Percentiles rank a stretch among this genome's conserved stretches.
Conservation (phyloP, 2,888 invertebrate genomes). For the Tyria jacobaeae region DNA sequence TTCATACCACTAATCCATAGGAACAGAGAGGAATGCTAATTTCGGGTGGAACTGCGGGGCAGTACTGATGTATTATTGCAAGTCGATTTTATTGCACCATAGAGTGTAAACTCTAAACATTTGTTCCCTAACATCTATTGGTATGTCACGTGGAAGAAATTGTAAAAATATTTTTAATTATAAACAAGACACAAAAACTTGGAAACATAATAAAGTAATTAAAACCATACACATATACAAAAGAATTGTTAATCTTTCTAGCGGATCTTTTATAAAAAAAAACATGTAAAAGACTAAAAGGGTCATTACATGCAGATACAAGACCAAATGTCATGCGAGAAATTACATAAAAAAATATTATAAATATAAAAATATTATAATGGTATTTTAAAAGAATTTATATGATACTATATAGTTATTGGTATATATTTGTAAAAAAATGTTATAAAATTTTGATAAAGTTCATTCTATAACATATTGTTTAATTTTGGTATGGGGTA, state of each 20-base stretch:
- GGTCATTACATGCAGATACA: neutral
- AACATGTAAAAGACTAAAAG: no score
- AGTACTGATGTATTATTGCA: neutral
- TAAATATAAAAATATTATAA: neutral
- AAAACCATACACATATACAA: constrained; percentile 6
- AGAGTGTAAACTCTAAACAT: constrained; percentile 9
- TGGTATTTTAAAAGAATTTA: neutral
- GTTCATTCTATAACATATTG: no score
- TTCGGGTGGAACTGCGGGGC: neutral
- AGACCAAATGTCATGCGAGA: constrained; percentile 31
- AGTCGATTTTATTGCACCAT: neutral
- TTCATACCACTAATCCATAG: neutral
- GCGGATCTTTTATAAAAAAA: constrained; percentile 25
- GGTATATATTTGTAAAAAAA: no score
- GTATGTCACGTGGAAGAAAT: constrained; percentile 22
- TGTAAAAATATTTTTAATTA: neutral
- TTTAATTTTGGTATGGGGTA: no score
- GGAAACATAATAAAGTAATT: constrained; percentile 19
- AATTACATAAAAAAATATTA: neutral
- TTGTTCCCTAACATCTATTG: constrained; percentile 11
- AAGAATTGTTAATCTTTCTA: constrained; percentile 38
- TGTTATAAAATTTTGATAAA: no score
- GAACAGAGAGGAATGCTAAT: neutral
- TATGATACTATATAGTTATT: no score
- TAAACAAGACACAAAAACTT: neutral